These are phyloP conservation scores for Luehdorfia chinensis DNA, from an alignment of 1,140 invertebrate genomes.

Conservation along the genomic window DNA sequence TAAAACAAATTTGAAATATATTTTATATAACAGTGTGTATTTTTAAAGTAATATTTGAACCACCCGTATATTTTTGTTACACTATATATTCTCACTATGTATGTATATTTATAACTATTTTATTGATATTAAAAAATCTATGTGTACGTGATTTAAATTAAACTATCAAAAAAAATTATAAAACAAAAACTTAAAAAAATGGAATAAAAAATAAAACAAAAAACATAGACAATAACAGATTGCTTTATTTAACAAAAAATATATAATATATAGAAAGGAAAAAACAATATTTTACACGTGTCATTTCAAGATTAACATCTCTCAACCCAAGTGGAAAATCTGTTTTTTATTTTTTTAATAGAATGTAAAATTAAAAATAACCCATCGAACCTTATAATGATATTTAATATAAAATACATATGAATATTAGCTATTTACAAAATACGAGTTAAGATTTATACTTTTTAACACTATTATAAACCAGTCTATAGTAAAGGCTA, in stretches of 20 bases:
- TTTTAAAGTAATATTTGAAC: conserved; percentile 61
- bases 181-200: conserved; percentile 36
- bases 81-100: conserved; percentile 69
- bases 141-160: conserved; percentile 28
- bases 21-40: conserved; percentile 38
- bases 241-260: conserved; percentile 77
- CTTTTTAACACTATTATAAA: conserved; percentile 72
- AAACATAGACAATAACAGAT: conserved; percentile 73
- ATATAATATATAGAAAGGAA: conserved; percentile 73
- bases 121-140: conserved; percentile 38
- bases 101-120: conserved; percentile 60
- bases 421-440: conserved; percentile 75
- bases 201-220: conserved; percentile 63
- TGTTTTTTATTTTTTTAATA: conserved; percentile 59
- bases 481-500: conserved; percentile 76
- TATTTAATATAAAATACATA: conserved; percentile 75
- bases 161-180: conserved; percentile 27
- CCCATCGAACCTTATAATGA: conserved; percentile 71
- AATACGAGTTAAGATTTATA: conserved; percentile 73
- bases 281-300: conserved; percentile 68
- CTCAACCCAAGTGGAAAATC: conserved; percentile 48
- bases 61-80: conserved; percentile 64
- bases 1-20: conserved; percentile 29
- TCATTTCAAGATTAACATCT: conserved; percentile 35
- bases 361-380: conserved; percentile 75